Evolutionary conservation across 2,888 invertebrate species (phyloP).

Genomic region (Electrophaes corylata): DNA sequence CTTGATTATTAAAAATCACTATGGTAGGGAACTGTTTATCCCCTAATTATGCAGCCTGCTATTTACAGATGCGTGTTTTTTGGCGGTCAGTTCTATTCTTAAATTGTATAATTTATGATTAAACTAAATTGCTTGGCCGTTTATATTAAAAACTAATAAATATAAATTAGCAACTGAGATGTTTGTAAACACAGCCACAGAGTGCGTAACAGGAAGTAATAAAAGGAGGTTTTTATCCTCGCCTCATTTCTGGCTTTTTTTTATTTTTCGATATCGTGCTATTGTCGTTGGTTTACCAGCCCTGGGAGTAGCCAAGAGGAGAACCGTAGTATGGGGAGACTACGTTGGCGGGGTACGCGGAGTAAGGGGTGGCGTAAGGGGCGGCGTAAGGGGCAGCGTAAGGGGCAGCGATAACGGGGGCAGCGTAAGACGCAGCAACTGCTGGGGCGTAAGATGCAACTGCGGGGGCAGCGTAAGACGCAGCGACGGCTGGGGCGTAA

Average conservation of each 20-base stretch:
- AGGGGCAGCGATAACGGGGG: not conserved
- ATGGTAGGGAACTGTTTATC: too few relatives aligned
- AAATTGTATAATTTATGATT: slow-evolving; percentile 2
- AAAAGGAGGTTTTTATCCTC: slow-evolving; percentile 28
- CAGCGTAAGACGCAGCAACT: slow-evolving; percentile 4
- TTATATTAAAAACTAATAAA: slow-evolving; percentile 7
- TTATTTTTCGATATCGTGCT: slow-evolving; percentile 20
- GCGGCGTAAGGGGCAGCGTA: slow-evolving; percentile 20
- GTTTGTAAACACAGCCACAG: not conserved
- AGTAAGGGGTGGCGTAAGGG: slow-evolving; percentile 1
- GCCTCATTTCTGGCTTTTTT: slow-evolving; percentile 39
- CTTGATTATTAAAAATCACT: too few relatives aligned
- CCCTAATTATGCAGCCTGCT: too few relatives aligned
- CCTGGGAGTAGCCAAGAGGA: slow-evolving; percentile 33
- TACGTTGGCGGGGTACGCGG: slow-evolving; percentile 4
- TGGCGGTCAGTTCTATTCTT: too few relatives aligned
- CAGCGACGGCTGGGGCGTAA: slow-evolving; percentile 43
- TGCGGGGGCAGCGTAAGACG: not conserved
- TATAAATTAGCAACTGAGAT: not conserved
- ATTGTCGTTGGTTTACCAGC: slow-evolving; percentile 21
- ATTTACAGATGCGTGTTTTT: too few relatives aligned
- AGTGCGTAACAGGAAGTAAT: slow-evolving; percentile 8
- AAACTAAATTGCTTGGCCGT: not conserved
- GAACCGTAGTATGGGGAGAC: slow-evolving; percentile 13
- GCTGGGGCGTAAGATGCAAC: not conserved